Evolutionary conservation across 2,113 vertebrate species (phyloP).

Genomic region (Boleophthalmus pectinirostris): DNA sequence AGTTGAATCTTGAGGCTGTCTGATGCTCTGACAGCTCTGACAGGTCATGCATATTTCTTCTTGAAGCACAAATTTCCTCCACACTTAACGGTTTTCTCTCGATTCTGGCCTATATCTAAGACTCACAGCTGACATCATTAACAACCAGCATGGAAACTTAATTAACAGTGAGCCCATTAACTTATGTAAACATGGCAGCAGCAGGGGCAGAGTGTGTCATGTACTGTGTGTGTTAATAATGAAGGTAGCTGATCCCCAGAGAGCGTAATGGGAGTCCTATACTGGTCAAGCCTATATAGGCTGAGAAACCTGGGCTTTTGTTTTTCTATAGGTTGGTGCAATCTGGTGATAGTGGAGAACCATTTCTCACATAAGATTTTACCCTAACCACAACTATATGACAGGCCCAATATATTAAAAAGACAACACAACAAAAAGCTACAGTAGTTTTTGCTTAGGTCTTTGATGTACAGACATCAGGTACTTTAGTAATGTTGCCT

Average conservation of each 20-base stretch:
- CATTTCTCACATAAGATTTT: neutral
- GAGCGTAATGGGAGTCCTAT: slow-evolving; percentile 31
- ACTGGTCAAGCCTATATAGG: slow-evolving; percentile 34
- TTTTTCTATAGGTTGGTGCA: slow-evolving; percentile 15
- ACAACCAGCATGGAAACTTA: slow-evolving; percentile 26
- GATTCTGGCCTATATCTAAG: slow-evolving; percentile 18
- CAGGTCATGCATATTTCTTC: slow-evolving; percentile 11
- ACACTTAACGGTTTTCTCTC: slow-evolving; percentile 13
- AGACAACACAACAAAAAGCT: neutral
- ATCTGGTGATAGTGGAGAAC: neutral
- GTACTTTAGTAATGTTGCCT: neutral
- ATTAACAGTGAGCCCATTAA: slow-evolving; percentile 55
- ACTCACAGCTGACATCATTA: slow-evolving; percentile 32
- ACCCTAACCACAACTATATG: neutral
- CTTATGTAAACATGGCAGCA: slow-evolving; percentile 38
- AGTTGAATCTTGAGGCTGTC: slow-evolving; percentile 24
- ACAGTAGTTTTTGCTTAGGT: neutral
- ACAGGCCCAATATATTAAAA: neutral
- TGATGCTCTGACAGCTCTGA: slow-evolving; percentile 16
- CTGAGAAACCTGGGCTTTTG: slow-evolving; percentile 2
- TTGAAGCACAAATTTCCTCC: slow-evolving; percentile 15
- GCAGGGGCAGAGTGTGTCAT: slow-evolving; percentile 7
- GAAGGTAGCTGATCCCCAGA: slow-evolving; percentile 36
- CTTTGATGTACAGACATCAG: neutral
- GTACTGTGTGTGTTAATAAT: slow-evolving; percentile 48